phyloP scores from a whole-genome alignment of 2,797 vertebrate genomes.

The Linurgus olivaceus region DNA sequence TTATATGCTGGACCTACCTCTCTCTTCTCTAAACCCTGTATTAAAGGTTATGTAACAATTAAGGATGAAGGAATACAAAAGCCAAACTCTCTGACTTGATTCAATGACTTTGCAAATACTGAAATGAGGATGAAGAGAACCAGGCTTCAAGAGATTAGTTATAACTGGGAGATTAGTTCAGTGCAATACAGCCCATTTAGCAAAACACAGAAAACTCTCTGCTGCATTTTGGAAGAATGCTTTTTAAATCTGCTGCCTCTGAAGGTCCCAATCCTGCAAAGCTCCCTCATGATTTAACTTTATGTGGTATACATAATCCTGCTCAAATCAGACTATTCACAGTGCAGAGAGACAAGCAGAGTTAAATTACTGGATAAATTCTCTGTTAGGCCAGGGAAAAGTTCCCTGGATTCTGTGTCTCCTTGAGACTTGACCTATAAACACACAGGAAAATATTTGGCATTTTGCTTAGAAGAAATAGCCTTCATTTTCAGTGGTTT shows the following conservation, averaged over 20 bases:
- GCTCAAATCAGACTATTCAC: background rate
- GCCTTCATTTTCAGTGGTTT: background rate
- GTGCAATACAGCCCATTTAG: background rate
- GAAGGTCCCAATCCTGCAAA: background rate
- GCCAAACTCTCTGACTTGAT: background rate
- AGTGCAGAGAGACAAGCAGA: background rate
- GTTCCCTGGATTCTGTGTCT: background rate
- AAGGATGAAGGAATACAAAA: background rate
- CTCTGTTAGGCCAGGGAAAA: background rate
- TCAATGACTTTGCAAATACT: background rate
- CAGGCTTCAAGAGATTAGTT: background rate
- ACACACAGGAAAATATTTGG: background rate
- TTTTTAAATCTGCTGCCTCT: background rate
- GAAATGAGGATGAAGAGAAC: background rate
- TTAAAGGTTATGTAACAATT: background rate
- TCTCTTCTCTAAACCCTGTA: background rate
- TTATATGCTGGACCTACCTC: background rate
- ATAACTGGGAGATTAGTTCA: background rate
- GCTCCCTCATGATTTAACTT: background rate
- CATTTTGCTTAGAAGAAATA: background rate
- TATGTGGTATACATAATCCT: background rate
- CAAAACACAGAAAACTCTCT: background rate
- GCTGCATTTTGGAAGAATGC: background rate
- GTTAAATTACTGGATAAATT: background rate
- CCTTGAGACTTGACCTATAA: background rate